Percentiles rank a stretch among this genome's conserved stretches.
phyloP scores from a whole-genome alignment of 2,888 invertebrate species.

The Mermis nigrescens region DNA sequence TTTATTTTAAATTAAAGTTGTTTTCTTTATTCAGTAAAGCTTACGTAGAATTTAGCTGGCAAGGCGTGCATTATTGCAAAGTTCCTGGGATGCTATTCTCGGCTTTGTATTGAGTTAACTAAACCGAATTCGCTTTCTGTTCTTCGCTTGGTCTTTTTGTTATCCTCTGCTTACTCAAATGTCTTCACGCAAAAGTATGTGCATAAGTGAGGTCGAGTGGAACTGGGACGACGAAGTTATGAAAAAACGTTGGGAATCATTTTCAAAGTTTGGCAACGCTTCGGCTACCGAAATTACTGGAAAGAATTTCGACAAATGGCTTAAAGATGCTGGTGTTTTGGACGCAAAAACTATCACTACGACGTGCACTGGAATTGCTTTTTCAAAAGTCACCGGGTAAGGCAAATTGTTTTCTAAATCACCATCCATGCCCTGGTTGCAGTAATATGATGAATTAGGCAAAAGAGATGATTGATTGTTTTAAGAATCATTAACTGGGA shows the following conservation, averaged over 20 bases:
- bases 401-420: background rate
- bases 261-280: slow-evolving; percentile 25
- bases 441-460: no score
- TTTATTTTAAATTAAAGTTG: no score
- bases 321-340: slow-evolving; percentile 28
- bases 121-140: no score
- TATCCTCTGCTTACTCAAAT: background rate
- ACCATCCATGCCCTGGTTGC: background rate
- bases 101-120: no score
- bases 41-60: no score
- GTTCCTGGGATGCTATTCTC: no score
- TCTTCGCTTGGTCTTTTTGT: no score
- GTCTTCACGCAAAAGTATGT: background rate
- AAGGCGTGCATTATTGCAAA: no score
- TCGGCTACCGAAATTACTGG: slow-evolving; percentile 29
- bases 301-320: slow-evolving; percentile 32
- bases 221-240: slow-evolving; percentile 14
- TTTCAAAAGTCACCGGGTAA: slow-evolving; percentile 29
- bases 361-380: slow-evolving; percentile 30
- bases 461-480: no score
- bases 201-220: background rate
- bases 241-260: slow-evolving; percentile 23
- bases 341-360: slow-evolving; percentile 25
- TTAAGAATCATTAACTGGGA: no score
- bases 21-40: no score